A percentile compares a stretch with the other conserved stretches of the same genome.
These are phyloP conservation scores for Odocoileus hemionus DNA, from an alignment of 2,113 vertebrate genomes.

Conservation along the genomic window DNA sequence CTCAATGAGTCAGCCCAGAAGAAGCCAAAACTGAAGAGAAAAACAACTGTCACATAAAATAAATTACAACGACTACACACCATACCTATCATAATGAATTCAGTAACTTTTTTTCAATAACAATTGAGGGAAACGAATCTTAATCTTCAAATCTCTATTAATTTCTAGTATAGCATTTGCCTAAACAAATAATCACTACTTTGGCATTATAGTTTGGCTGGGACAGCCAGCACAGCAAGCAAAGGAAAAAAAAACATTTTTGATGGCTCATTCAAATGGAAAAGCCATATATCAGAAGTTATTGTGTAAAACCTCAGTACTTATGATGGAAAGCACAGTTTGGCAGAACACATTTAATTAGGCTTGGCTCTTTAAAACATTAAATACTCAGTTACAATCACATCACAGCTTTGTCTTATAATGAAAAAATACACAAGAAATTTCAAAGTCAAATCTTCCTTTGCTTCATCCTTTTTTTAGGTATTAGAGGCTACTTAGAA, in stretches of 20 bases:
- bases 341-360: conserved; percentile 80
- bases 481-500: neutral
- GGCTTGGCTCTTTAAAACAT: conserved; percentile 69
- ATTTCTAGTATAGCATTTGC: conserved; percentile 57
- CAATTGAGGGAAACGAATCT: conserved; percentile 57
- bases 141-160: conserved; percentile 67
- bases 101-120: conserved; percentile 58
- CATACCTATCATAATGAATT: conserved; percentile 37
- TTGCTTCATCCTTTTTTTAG: conserved; percentile 53
- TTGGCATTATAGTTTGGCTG: conserved; percentile 75
- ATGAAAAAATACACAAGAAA: conserved; percentile 72
- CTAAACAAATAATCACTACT: conserved; percentile 73
- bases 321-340: conserved; percentile 75
- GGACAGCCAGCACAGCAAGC: conserved; percentile 67
- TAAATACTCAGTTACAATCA: conserved; percentile 74
- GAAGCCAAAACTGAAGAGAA: conserved; percentile 63
- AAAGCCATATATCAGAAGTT: conserved; percentile 80
- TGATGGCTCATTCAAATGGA: conserved; percentile 79
- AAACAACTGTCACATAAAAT: conserved; percentile 58
- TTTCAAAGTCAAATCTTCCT: conserved; percentile 68
- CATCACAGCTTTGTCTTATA: conserved; percentile 72
- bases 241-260: conserved; percentile 76
- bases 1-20: conserved; percentile 71
- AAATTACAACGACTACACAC: neutral
- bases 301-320: conserved; percentile 74